These are phyloP conservation scores for Paracyclopina nana DNA, from an alignment of 1,140 invertebrate species.

Conservation along the genomic window DNA sequence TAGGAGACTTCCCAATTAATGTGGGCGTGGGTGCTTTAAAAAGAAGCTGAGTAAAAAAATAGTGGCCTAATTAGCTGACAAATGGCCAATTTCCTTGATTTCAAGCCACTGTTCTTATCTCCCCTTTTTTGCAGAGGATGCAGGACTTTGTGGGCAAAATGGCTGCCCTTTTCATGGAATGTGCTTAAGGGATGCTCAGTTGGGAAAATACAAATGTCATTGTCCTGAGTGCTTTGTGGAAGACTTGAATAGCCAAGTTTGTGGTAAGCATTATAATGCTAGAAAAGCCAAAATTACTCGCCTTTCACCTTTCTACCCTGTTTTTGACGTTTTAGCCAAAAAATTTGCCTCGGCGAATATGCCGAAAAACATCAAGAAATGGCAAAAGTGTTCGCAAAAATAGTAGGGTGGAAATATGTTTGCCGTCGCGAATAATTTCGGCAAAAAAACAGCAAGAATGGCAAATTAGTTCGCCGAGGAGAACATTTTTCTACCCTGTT, in stretches of 20 bases:
- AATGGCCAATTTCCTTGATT: background rate
- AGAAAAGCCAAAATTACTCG: conserved; percentile 2
- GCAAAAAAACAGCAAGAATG: too few relatives aligned
- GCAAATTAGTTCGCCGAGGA: too few relatives aligned
- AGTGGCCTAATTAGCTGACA: background rate
- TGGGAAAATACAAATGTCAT: background rate
- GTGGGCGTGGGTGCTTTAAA: background rate
- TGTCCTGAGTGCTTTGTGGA: background rate
- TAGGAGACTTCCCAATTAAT: background rate
- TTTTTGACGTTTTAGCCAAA: background rate
- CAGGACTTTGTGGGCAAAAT: conserved; percentile 3
- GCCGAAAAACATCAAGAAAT: conserved; percentile 1
- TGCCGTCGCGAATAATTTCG: too few relatives aligned
- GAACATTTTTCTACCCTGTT: too few relatives aligned
- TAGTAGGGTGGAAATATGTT: background rate
- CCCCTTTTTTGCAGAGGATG: conserved; percentile 5
- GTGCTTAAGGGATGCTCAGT: background rate
- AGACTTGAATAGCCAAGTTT: background rate
- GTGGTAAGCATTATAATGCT: background rate
- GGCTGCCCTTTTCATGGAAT: conserved; percentile 5
- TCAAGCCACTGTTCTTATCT: background rate
- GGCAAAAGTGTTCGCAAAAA: background rate
- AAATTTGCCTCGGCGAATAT: background rate
- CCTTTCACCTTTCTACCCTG: too few relatives aligned
- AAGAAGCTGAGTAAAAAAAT: background rate